phyloP scores from a whole-genome alignment of 1,140 invertebrate genomes.

The Ridgeia piscesae region DNA sequence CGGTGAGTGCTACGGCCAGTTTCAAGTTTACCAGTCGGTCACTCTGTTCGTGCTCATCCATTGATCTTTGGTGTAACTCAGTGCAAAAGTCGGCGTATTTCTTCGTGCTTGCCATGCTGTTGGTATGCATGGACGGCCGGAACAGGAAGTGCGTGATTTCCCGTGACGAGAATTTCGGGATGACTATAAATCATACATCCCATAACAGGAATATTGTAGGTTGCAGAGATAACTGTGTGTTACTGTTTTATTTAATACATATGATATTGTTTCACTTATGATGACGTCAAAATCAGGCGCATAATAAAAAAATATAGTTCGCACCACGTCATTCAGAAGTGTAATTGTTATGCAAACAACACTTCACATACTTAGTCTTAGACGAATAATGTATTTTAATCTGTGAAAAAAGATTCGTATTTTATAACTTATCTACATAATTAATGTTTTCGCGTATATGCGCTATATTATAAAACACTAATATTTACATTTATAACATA shows the following conservation, averaged over 20 bases:
- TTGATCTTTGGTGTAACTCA: slow-evolving; percentile 9
- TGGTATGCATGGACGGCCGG: background rate
- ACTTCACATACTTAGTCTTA: too few relatives aligned
- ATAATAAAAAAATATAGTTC: too few relatives aligned
- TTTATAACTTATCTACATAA: too few relatives aligned
- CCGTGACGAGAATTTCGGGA: too few relatives aligned
- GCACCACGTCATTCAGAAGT: too few relatives aligned
- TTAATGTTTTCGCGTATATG: too few relatives aligned
- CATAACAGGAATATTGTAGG: background rate
- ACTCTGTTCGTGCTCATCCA: slow-evolving; percentile 22
- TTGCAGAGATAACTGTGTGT: background rate
- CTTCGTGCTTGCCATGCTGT: background rate
- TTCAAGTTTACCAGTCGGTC: slow-evolving; percentile 21
- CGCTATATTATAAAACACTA: too few relatives aligned
- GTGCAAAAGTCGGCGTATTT: slow-evolving; percentile 18
- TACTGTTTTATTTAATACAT: background rate
- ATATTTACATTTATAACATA: too few relatives aligned
- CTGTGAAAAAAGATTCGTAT: too few relatives aligned
- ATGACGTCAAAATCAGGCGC: background rate
- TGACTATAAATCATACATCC: too few relatives aligned
- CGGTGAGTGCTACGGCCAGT: slow-evolving; percentile 14
- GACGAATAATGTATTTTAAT: too few relatives aligned
- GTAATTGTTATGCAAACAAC: too few relatives aligned
- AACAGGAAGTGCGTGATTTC: background rate
- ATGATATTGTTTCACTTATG: background rate